Evolutionary conservation across 1,140 invertebrate genomes (phyloP), one percentile per base, ranked within the genome.

Genomic region (Solenopsis invicta): DNA sequence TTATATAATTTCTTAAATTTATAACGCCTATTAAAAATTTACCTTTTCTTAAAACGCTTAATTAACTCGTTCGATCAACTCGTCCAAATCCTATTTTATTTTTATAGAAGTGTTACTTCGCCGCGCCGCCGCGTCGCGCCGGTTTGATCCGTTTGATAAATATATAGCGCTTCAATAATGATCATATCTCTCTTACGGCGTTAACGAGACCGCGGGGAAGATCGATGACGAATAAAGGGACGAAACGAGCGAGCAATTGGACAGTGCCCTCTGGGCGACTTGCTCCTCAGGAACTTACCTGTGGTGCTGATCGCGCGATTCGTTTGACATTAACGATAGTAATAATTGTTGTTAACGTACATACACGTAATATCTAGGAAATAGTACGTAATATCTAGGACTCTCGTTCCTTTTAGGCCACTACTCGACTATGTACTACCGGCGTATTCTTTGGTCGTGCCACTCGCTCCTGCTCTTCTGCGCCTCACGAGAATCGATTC

Each of bases 381-480:
- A 16, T 75, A 75, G 34, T 61, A 91, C 69, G 74, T 88, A 92
- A 88, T 91, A 88, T 87, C 80, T 92, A 92, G 78, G 76, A 87
- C 34, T 84, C 66, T n/a, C 41, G 24, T 75, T 50, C 6, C 9
- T 72, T 72, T 91, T 88, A 90, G 85, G 75, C 86, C 75, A 87
- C 87, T 86, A 87, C 86, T 71, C 59, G 85, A 78, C 85, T 90
- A 90, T 24, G 48, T 80, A 41, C 84, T 90, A 88, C 87, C 64
- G 50, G n/a, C 48, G 84, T 84, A 29, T 50, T 85, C 16, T 88
- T 91, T 91, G 90, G 90, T 91, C 90, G 84, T 90, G 82, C 88
- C 84, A 85, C 75, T 69, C 71, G 75, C 21, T 64, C 34, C 50
- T 66, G 37, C 34, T 13, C 85, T 56, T 34, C 29, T 34, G 48